These are phyloP conservation scores for Acrocephalus kingi DNA, from an alignment of 2,113 vertebrate species.

Conservation along the genomic window DNA sequence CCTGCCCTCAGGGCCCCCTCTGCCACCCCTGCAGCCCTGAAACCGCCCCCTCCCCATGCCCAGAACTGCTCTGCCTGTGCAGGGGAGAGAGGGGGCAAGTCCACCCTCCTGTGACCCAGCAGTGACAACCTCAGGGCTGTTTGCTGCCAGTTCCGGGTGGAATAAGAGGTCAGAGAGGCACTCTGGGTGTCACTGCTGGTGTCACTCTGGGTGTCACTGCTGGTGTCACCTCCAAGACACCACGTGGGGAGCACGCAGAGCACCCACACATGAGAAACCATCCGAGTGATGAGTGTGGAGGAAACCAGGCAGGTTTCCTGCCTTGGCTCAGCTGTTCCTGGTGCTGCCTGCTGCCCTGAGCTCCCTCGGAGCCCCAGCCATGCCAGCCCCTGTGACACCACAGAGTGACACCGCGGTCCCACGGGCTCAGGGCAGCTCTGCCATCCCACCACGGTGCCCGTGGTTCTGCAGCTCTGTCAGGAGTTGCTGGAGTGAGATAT, in stretches of 20 bases:
- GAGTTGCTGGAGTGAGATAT: neutral
- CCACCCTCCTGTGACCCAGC: neutral
- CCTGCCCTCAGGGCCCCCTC: neutral
- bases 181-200: neutral
- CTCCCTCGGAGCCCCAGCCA: rapidly evolving
- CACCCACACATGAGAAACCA: neutral
- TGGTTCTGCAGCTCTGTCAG: neutral
- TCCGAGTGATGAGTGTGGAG: rapidly evolving
- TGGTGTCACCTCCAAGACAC: neutral
- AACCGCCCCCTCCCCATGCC: neutral
- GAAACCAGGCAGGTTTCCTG: constrained; percentile 17
- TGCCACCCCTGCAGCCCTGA: neutral
- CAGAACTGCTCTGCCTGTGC: rapidly evolving
- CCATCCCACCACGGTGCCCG: rapidly evolving
- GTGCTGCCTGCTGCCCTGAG: rapidly evolving
- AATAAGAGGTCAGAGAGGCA: neutral
- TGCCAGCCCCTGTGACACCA: neutral
- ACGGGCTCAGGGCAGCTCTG: rapidly evolving
- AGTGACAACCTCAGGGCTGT: neutral
- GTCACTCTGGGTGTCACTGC: neutral
- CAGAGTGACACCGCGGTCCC: rapidly evolving
- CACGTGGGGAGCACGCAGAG: neutral
- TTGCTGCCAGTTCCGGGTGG: neutral
- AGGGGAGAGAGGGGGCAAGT: rapidly evolving
- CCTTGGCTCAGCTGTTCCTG: neutral